Evolutionary conservation across 2,888 invertebrate genomes (phyloP), one percentile per base, ranked within the genome.

Genomic region (Metalampra italica): DNA sequence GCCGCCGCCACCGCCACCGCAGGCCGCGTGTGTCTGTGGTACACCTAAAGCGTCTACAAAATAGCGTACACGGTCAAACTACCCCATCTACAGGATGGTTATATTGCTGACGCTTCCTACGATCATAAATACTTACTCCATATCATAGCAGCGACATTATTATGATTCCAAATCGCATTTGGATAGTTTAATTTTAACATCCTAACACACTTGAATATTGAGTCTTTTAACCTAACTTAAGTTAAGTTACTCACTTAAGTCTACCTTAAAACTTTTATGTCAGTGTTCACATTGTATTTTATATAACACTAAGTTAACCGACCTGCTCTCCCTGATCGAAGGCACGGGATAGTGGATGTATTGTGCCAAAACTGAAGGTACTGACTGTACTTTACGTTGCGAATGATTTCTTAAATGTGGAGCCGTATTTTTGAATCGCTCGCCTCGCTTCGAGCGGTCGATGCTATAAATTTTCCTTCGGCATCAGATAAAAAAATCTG

Each of bases 261-360:
- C 8, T 32, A 32, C 4, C 32, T 32, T 32, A 32, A 3, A 22
- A 8, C 32, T 32, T 32, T 32, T 32, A 11, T 40, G 40, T 48
- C 38, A 42, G 13, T 43, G 30, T 30, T 43, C 29, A 30, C 43
- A 30, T 44, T 32, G 22, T 42, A 42, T 42, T 29, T 42, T 7
- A 22, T 14, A 22, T 43, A 44, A 37, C 29, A 29, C 11, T 34
- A 44, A 32, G 43, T 43, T 43, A 29, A 22, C 53, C 85, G 85
- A 86, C 86, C 85, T 78, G 67, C 75, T 71, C 56, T 71, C 78
- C 76, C 64, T 59, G 49, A 59, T 71, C 78, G 77, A 81, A 54
- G 68, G 72, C 70, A 72, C 65, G 69, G 78, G 79, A 69, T 67
- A 70, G 74, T 75, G 72, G 81, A 84, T 63, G 82, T 59, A 58